phyloP scores from a whole-genome alignment of 1,140 invertebrate species.

The Trypoxylus dichotomus region DNA sequence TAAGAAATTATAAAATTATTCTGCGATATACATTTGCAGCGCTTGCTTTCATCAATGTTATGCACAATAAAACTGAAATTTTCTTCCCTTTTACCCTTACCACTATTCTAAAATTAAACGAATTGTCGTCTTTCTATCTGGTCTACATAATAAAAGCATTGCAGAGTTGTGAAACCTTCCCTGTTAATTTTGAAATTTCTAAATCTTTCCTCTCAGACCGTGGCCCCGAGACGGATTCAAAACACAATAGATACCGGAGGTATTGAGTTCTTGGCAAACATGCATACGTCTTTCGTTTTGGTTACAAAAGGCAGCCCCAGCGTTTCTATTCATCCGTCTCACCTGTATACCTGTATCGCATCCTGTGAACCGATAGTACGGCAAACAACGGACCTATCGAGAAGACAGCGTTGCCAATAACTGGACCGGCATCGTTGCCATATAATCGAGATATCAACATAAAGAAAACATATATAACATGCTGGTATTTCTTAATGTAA shows the following conservation, averaged over 20 bases:
- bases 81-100: constrained; percentile 8
- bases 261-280: constrained; percentile 30
- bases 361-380: constrained; percentile 30
- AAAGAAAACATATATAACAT: constrained; percentile 25
- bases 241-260: constrained; percentile 26
- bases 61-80: not conserved
- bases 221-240: constrained; percentile 22
- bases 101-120: constrained; percentile 18
- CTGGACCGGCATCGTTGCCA: constrained; percentile 24
- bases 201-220: constrained; percentile 20
- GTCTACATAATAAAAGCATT: constrained; percentile 11
- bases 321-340: constrained; percentile 28
- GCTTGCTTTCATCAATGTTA: not conserved
- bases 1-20: too few relatives aligned
- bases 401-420: constrained; percentile 27
- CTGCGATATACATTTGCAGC: too few relatives aligned
- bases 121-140: constrained; percentile 19
- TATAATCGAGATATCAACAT: constrained; percentile 20
- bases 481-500: constrained; percentile 21
- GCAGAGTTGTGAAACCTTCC: constrained; percentile 20
- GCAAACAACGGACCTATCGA: constrained; percentile 29
- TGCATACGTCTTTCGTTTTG: constrained; percentile 30
- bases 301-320: constrained; percentile 13
- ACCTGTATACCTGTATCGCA: constrained; percentile 30
- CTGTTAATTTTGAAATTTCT: constrained; percentile 26